phyloP scores from a whole-genome alignment of 2,113 vertebrate species.

The Ibidorhyncha struthersii region DNA sequence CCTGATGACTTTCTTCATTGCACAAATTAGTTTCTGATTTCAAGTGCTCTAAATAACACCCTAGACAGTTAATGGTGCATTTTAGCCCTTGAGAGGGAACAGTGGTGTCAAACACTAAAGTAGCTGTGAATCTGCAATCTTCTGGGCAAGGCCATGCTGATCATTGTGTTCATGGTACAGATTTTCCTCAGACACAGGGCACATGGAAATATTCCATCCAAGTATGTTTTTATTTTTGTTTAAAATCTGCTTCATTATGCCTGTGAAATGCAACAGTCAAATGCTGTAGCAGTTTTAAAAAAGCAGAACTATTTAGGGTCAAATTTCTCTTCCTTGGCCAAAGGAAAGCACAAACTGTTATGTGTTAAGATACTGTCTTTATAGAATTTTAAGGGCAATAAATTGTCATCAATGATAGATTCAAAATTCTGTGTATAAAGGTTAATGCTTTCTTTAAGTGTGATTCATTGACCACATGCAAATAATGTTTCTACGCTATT shows the following conservation, averaged over 20 bases:
- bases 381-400: slow-evolving; percentile 62
- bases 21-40: neutral
- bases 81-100: neutral
- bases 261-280: slow-evolving; percentile 18
- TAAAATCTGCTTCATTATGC: neutral
- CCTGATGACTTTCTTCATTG: neutral
- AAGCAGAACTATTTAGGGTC: slow-evolving; percentile 1
- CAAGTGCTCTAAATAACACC: neutral
- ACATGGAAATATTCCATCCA: neutral
- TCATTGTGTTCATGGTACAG: neutral
- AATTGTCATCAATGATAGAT: slow-evolving; percentile 30
- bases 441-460: slow-evolving; percentile 26
- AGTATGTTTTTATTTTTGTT: neutral
- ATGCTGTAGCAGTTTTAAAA: slow-evolving; percentile 12
- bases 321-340: slow-evolving; percentile 62
- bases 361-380: slow-evolving; percentile 7
- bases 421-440: slow-evolving; percentile 1
- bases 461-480: slow-evolving; percentile 7
- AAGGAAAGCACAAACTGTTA: slow-evolving; percentile 49
- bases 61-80: neutral
- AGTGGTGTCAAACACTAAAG: neutral
- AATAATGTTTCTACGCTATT: neutral
- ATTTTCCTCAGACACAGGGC: neutral
- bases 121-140: neutral
- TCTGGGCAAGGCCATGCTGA: neutral